Base-by-base conservation (phyloP, 1,140 invertebrate genomes). In the Magallana gigas region DNA sequence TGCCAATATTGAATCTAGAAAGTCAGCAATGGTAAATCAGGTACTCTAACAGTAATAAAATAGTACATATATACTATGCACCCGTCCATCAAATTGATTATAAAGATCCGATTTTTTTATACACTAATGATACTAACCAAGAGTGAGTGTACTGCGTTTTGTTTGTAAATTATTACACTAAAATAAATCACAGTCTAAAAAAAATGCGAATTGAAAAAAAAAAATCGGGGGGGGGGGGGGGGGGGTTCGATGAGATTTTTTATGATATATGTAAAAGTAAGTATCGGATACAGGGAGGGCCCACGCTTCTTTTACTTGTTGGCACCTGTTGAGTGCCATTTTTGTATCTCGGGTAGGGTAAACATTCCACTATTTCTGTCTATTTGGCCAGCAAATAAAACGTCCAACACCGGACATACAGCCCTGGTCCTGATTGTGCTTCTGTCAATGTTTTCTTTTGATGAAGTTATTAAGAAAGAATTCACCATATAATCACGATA, bases 381-480 rank as follows among this genome's bases (percentile, higher is more conserved):
- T 76, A 76, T 76, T 76, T 76, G 29, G 23, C 23, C 68, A 76
- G 36, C 68, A 76, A 76, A 76, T 76, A 76, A 29, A 36, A 29
- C 23, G 14, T 18, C 29, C 23, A 76, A 76, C 23, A 76, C 23
- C 12, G 23, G 23, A 1, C 23, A 36, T 12, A 76, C 68, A 76
- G 23, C 68, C 23, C 60, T 18, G 7, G 2, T 16, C 16, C 60
- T 16, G 60, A 7, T 9, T 76, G 14, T 23, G 8, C 18, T 29
- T 36, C 23, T 18, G 9, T 76, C 23, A 76, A 76, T 76, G 36
- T 76, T 76, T 76, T 76, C 68, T 76, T 76, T 76, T 76, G 68
- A 76, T 76, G 68, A 76, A 76, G 68, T 18, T 76, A 29, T 23
- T 62, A 62, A 62, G 12, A 76, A 76, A 71, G 36, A 76, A 23